Evolutionary conservation across 2,888 invertebrate genomes (phyloP).

Genomic region (Rutpela maculata): DNA sequence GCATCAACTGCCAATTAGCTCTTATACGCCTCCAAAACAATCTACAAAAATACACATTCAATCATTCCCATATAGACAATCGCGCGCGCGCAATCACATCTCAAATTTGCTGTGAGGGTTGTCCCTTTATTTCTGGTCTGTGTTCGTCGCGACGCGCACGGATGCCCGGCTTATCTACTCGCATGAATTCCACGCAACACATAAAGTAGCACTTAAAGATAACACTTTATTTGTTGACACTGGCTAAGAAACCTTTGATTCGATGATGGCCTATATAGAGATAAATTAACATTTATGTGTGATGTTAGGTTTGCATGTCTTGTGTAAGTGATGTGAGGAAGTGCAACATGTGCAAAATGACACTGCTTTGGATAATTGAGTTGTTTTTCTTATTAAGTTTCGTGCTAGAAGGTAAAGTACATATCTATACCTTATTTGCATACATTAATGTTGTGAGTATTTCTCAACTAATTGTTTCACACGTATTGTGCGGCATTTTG

Average conservation of each 20-base stretch:
- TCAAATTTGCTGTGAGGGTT: constrained; percentile 8
- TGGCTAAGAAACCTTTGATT: not conserved
- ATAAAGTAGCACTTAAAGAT: not conserved
- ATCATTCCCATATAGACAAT: not conserved
- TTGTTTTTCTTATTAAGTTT: constrained; percentile 10
- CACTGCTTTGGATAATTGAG: constrained; percentile 25
- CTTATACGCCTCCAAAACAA: constrained; percentile 4
- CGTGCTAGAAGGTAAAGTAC: constrained; percentile 25
- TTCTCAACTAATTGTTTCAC: too few species aligned
- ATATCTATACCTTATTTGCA: too few species aligned
- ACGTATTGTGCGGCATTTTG: too few species aligned
- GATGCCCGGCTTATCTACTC: constrained; percentile 12
- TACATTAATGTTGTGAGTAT: too few species aligned
- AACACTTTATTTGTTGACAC: constrained; percentile 6
- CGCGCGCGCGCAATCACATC: constrained; percentile 26
- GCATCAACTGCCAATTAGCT: not conserved
- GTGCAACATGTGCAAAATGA: constrained; percentile 38
- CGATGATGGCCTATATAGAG: not conserved
- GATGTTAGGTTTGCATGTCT: not conserved
- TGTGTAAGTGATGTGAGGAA: constrained; percentile 23
- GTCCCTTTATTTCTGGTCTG: constrained; percentile 30
- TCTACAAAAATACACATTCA: constrained; percentile 32
- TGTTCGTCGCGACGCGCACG: constrained; percentile 26
- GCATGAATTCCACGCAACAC: constrained; percentile 1
- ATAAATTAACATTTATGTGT: constrained; percentile 9